Conservation (phyloP, 2,113 vertebrate species). For the Ophiodon elongatus region DNA sequence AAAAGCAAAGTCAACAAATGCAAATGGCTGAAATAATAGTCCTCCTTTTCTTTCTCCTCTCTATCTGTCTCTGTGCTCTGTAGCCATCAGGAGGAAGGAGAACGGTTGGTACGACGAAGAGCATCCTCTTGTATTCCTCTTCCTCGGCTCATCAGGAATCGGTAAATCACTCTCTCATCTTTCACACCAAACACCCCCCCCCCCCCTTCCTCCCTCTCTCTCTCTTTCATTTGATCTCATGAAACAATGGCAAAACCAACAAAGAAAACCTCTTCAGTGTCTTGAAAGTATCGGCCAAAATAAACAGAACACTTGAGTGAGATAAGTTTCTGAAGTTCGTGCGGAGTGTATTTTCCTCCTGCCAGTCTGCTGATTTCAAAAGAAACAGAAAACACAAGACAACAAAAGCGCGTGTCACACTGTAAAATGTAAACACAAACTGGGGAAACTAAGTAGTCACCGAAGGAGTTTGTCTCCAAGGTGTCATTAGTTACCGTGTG, state of each 20-base stretch:
- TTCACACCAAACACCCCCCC: constrained; percentile 16
- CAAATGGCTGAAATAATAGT: constrained; percentile 57
- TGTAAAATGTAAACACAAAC: constrained; percentile 8
- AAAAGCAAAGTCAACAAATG: constrained; percentile 70
- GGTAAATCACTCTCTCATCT: constrained; percentile 84
- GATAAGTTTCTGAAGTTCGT: constrained; percentile 10
- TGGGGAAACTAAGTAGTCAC: background rate
- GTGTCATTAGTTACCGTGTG: background rate
- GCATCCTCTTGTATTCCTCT: constrained; percentile 97
- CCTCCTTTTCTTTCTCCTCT: constrained; percentile 34
- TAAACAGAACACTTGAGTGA: constrained; percentile 39
- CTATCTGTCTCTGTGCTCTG: constrained; percentile 63
- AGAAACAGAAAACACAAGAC: constrained; percentile 12
- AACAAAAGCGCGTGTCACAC: constrained; percentile 8
- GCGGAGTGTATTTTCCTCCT: constrained; percentile 1
- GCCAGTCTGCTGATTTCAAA: constrained; percentile 21
- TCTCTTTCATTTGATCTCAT: constrained; percentile 12
- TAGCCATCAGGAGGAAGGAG: constrained; percentile 97
- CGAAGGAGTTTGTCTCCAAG: background rate
- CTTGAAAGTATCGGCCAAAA: constrained; percentile 41
- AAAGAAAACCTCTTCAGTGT: constrained; percentile 9
- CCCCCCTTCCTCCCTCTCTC: background rate
- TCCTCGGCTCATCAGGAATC: constrained; percentile 97
- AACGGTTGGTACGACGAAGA: constrained; percentile 99
- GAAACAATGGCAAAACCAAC: background rate